Evolutionary conservation across 2,888 invertebrate genomes (phyloP), one percentile per base, ranked within the genome.

Genomic region (Drosophila quinaria): DNA sequence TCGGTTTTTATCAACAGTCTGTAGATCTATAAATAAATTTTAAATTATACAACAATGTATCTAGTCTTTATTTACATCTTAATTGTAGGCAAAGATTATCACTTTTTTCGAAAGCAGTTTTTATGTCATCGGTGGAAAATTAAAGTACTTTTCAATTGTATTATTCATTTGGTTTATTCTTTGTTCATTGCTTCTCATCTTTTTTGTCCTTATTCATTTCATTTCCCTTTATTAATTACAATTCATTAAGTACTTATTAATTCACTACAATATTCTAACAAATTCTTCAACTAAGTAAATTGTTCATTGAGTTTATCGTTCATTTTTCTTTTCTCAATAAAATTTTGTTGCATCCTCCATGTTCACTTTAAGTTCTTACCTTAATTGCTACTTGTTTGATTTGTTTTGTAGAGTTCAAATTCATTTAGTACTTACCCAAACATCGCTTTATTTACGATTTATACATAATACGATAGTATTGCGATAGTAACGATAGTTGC

Each of bases 401-500:
- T 5, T 5, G 0, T 25, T 25, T 5, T 17, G 10, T 17, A 10
- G 4, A 41, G 17, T 22, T 6, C 0, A 19, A 42, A 31, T 17
- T 11, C 2, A 6, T 5, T 25, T 25, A 19, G 11, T 39, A 39
- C 52, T 52, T 39, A 52, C 52, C 52, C 1, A 22, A n/a, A 19
- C 11, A 10, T 17, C 9, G 39, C n/a, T 39, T 39, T 15, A 39
- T 39, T 15, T 9, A 15, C n/a, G 19, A 6, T 1, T n/a, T 13
- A 13, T 13, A 22, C 42, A 25, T 3, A 4, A 13, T 19, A 17
- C 44, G 22, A 44, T 58, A 37, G 17, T 17, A 25, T 13, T 8
- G 13, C 44, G 52, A 61, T 52, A 50, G 22, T 29, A 13, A 17
- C 47, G 51, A 69, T 59, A 50, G 22, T 15, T 33, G 33, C 46